Base-by-base conservation (phyloP, 2,888 invertebrate species). In the Clivina fossor region DNA sequence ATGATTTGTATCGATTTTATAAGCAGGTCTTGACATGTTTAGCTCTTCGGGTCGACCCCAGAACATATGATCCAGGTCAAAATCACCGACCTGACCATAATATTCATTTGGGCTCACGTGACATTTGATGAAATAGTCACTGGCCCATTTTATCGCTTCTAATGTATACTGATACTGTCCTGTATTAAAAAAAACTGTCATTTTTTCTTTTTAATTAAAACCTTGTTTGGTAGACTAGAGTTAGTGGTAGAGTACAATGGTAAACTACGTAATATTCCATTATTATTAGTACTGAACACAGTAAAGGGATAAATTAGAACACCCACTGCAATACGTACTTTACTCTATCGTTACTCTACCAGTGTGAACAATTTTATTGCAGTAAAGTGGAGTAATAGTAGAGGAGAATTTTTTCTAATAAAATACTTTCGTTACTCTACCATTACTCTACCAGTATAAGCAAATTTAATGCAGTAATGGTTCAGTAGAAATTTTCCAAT, bases 21-120 rank as follows among this genome's bases (percentile, higher is more conserved):
- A 80, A 3, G 81, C 76, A 1, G 82, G 82, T 56, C 83, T 71
- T 1, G 73, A 71, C 69, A 76, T 79, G 54, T 77, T 79, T 67
- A 80, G 73, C 40, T 83, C 80, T 66, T 84, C 83, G 2, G 83
- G 81, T 43, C 83, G 70, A 2, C 81, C 82, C 83, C 83, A 84
- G 65, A 74, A 81, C 1, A 70, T 68, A 62, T 83, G 82, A 64
- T 83, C 83, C 9, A 74, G 64, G 13, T 71, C 66, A 50, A 82
- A 83, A 63, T 80, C 78, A 1, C 80, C 79, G 13, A 81, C 80
- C 71, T 80, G 80, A 0, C 78, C 80, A 63, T 80, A 80, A 38
- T 80, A 71, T 49, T 76, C 79, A 58, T 73, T 69, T 7, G 76
- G 75, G 38, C 71, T 71, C 8, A 75, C 74, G 67, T 79, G 79